These are phyloP conservation scores for Noctua janthe DNA, from an alignment of 2,888 invertebrate genomes.

Conservation along the genomic window DNA sequence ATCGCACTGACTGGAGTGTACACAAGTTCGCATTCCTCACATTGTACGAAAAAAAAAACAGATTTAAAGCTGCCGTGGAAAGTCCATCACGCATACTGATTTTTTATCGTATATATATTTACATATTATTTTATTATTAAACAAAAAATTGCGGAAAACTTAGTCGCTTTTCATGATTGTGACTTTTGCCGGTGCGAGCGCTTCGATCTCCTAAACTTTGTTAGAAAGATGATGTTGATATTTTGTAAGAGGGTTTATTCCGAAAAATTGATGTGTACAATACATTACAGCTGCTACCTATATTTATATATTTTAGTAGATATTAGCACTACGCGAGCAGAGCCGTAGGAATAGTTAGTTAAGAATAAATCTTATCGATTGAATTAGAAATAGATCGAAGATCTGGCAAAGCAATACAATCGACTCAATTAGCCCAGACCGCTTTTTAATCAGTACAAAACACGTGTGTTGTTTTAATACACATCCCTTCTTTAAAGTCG, in stretches of 20 bases:
- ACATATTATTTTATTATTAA: no score
- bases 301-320: not conserved
- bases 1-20: not conserved
- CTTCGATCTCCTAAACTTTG: no score
- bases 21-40: not conserved
- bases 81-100: not conserved
- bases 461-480: conserved; percentile 1
- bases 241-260: not conserved
- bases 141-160: no score
- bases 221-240: no score
- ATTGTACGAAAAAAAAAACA: not conserved
- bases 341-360: conserved; percentile 19
- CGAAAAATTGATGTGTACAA: not conserved
- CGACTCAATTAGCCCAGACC: conserved; percentile 18
- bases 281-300: not conserved
- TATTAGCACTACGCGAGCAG: not conserved
- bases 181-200: no score
- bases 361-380: conserved; percentile 35
- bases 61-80: conserved; percentile 13
- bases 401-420: conserved; percentile 41
- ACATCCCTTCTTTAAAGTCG: not conserved
- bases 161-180: no score
- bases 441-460: conserved; percentile 5
- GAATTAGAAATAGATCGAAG: conserved; percentile 55
- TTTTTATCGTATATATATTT: no score